Evolutionary conservation across 2,888 invertebrate genomes (phyloP).

Genomic region (Acleris literana): DNA sequence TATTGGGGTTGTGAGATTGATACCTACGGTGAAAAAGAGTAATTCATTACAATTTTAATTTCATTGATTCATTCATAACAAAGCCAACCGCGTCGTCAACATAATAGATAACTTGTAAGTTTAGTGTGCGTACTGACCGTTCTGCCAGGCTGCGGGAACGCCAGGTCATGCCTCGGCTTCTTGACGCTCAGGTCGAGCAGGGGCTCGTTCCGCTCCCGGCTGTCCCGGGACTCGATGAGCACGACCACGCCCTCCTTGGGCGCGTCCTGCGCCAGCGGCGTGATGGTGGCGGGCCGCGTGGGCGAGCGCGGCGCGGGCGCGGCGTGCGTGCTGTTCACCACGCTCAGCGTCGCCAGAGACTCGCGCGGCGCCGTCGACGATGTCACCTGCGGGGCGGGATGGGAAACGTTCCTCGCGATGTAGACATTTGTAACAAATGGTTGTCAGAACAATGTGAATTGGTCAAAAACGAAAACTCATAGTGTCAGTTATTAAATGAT

Average conservation of each 20-base stretch:
- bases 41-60: background rate
- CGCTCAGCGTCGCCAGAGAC: slow-evolving; percentile 87
- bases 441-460: no score
- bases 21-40: slow-evolving; percentile 4
- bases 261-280: slow-evolving; percentile 80
- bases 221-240: slow-evolving; percentile 76
- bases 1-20: slow-evolving; percentile 41
- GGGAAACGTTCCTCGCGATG: no score
- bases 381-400: slow-evolving; percentile 45
- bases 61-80: no score
- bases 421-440: no score
- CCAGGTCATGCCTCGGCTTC: slow-evolving; percentile 41
- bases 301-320: slow-evolving; percentile 66
- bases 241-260: slow-evolving; percentile 86
- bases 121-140: slow-evolving; percentile 48
- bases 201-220: slow-evolving; percentile 79
- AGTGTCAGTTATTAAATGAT: no score
- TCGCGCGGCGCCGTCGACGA: slow-evolving; percentile 63
- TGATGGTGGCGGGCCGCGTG: slow-evolving; percentile 87
- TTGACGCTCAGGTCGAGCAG: slow-evolving; percentile 75
- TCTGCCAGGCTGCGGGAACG: slow-evolving; percentile 53
- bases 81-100: no score
- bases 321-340: slow-evolving; percentile 81
- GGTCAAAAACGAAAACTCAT: no score
- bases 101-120: background rate